These are phyloP conservation scores for Pollenia griseotomentosa DNA, from an alignment of 2,888 invertebrate genomes.

Conservation along the genomic window DNA sequence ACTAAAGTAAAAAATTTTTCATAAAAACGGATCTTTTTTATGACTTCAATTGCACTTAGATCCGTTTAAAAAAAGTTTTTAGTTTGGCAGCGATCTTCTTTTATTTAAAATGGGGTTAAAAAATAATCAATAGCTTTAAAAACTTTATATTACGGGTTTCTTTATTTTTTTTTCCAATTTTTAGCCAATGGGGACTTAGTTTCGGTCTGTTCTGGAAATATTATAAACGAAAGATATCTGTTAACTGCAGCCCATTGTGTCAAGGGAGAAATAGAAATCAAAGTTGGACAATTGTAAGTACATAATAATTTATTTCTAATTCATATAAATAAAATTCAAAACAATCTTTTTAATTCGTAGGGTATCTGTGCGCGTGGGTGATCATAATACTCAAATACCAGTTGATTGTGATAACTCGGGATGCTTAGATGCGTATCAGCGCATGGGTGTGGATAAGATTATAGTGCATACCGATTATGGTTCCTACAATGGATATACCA, in stretches of 20 bases:
- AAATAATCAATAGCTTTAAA: too few relatives aligned
- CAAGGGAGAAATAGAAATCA: constrained; percentile 83
- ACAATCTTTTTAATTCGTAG: constrained; percentile 64
- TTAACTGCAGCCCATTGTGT: constrained; percentile 87
- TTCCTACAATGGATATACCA: constrained; percentile 83
- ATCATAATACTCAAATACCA: constrained; percentile 76
- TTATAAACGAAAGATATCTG: constrained; percentile 83
- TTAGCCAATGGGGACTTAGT: constrained; percentile 56
- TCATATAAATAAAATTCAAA: neutral
- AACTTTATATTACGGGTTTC: too few relatives aligned
- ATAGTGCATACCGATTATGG: constrained; percentile 87
- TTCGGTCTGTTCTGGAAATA: constrained; percentile 73
- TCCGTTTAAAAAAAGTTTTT: too few relatives aligned
- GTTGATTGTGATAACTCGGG: constrained; percentile 79
- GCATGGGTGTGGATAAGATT: constrained; percentile 86
- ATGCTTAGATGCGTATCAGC: constrained; percentile 85
- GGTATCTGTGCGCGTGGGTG: constrained; percentile 77
- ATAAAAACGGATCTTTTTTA: too few relatives aligned
- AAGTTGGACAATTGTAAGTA: constrained; percentile 85
- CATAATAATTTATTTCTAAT: neutral
- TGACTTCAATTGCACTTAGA: too few relatives aligned
- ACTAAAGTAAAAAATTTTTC: too few relatives aligned
- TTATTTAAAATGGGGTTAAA: too few relatives aligned
- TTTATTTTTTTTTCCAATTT: constrained; percentile 8
- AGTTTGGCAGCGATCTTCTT: too few relatives aligned